phyloP scores from a whole-genome alignment of 2,888 invertebrate genomes.

The Heterodera filipjevi region DNA sequence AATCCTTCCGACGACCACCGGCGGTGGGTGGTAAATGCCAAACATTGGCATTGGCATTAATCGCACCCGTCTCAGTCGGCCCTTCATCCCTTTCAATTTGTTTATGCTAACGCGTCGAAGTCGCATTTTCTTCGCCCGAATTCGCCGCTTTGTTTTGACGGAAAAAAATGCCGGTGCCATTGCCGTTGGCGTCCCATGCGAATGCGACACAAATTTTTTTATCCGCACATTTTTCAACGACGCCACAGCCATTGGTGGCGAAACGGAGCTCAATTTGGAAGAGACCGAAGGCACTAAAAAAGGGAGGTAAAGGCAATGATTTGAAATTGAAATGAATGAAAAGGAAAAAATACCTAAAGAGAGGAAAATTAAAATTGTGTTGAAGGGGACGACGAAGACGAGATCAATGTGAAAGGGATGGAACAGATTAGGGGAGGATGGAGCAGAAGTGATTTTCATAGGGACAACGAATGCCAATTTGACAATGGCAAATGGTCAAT shows the following conservation, averaged over 20 bases:
- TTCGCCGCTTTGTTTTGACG: not conserved
- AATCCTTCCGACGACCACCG: not conserved
- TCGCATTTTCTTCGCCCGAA: slow-evolving; percentile 1
- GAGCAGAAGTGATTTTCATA: not conserved
- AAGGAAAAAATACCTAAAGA: not conserved
- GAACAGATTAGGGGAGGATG: not conserved
- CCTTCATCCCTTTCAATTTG: not conserved
- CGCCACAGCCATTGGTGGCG: not conserved
- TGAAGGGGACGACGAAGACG: not conserved
- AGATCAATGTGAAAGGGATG: not conserved
- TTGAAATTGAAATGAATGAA: too few species aligned
- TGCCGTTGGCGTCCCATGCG: not conserved
- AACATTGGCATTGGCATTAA: not conserved
- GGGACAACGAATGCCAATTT: not conserved
- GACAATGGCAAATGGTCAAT: not conserved
- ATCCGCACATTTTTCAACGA: not conserved
- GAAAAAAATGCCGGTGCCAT: not conserved
- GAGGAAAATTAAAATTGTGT: not conserved
- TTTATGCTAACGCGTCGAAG: not conserved
- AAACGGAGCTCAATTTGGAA: not conserved
- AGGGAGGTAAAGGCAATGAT: not conserved
- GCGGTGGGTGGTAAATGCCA: not conserved
- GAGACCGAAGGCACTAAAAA: not conserved
- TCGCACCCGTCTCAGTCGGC: not conserved
- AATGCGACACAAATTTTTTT: not conserved